Base-by-base conservation (phyloP, 2,888 invertebrate genomes). In the Tuberolachnus salignus region DNA sequence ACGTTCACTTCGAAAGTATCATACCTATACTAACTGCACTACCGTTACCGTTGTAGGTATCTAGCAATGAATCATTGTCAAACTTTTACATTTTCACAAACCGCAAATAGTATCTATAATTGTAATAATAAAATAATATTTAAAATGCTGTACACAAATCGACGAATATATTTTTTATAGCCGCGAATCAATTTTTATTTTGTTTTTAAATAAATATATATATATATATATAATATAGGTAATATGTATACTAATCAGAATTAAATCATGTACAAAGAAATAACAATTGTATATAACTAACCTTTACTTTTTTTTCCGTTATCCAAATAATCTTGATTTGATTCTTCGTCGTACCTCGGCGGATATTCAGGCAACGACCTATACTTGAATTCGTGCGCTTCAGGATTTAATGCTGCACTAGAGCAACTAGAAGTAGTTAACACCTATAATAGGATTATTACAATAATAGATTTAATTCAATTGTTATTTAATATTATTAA, bases 301-400 rank as follows among this genome's bases (percentile, higher is more conserved):
- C 73, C 73, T 74, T 74, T 74, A 44, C 11, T 74, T 57, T 53
- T 81, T 80, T 57, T 81, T 74, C 42, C 80, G 80, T 74, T 64
- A 72, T 80, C 59, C 46, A 23, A 14, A 13, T 57, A 51, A n/a
- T 66, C 49, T 55, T 49, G 23, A 16, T 21, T 80, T 49, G 51
- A 53, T 64, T 74, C 73, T 53, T 74, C 73, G 10, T 57, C 13
- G 13, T n/a, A 42, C 42, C 53, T 73, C 16, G 21, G 84, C 83
- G 26, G 83, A 82, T 57, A 57, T 34, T 46, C 46, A 14, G 66
- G 1, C 46, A 46, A 26, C 21, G 57, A 57, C 81, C 85, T 85
- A 81, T 83, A 83, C 82, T 85, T 84, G 81, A 86, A 85, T 82
- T 86, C 86, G 80, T 86, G 85, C 49, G 85, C 85, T 83, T 86